Base-by-base conservation (phyloP, 2,113 vertebrate species). In the Nycticorax nycticorax region DNA sequence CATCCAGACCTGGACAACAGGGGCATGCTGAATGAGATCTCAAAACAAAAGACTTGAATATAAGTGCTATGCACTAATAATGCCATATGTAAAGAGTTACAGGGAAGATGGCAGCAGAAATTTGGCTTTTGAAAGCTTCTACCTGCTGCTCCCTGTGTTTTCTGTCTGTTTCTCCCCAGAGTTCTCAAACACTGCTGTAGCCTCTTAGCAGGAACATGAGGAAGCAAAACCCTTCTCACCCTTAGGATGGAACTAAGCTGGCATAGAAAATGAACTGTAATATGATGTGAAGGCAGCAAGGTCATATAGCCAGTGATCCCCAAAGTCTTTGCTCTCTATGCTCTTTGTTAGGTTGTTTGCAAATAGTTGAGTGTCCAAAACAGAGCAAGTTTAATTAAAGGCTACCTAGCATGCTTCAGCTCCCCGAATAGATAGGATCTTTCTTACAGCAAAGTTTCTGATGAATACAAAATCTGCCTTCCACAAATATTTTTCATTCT, bases 101-200 rank as follows among this genome's bases (percentile, higher is more conserved):
- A 69, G 20, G 19, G 77, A 66, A 45, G 28, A 28, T 10, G 12
- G 10, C 14, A 67, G 12, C 4, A 77, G 37, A 69, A 77, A 67
- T 43, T 28, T 81, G 27, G 23, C 9, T 73, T 73, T 74, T 71
- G 59, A n/a, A 91, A 86, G 39, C 1, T 19, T 71, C 6, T 86
- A 5, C 21, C 9, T 47, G 21, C 7, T 63, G 21, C 7, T 67
- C 10, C 28, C 17, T 0, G 0, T 23, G 1, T 8, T 78, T 81
- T 72, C 52, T 66, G 21, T 7, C 20, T 35, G 15, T 28, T 7
- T 72, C 18, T 69, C 33, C 35, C 12, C 21, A 57, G 59, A 39
- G 14, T n/a, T 81, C 27, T 60, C 18, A 82, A 5, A 10, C 3
- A 1, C 4, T 59, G 20, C 37, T 85, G 8, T 24, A 78, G 52